Percentiles rank a stretch among this genome's conserved stretches.
Evolutionary conservation across 2,797 vertebrate species (phyloP).

Genomic region (Hemitrygon akajei): DNA sequence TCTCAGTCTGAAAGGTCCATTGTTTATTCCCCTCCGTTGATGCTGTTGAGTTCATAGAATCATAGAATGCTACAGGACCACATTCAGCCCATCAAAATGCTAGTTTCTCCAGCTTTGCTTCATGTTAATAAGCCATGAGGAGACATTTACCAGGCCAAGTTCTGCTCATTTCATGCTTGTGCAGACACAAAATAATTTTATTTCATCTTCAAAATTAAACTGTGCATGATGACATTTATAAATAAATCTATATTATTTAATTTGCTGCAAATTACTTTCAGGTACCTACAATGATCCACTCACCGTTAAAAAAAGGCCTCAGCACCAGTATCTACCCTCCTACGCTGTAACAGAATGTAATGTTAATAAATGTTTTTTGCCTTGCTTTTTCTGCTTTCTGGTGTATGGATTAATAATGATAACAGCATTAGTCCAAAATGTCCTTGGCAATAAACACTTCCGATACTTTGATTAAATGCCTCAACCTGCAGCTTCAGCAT

Average conservation of each 20-base stretch:
- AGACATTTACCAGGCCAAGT: not conserved
- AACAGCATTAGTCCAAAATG: conserved; percentile 17
- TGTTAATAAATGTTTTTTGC: not conserved
- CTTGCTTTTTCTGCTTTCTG: not conserved
- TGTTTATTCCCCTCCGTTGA: too few relatives aligned
- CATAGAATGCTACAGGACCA: too few relatives aligned
- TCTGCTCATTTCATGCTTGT: not conserved
- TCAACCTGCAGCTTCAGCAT: conserved; percentile 31
- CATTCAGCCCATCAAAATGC: too few relatives aligned
- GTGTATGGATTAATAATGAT: conserved; percentile 32
- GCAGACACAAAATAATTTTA: not conserved
- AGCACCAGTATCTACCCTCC: not conserved
- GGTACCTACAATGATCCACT: not conserved
- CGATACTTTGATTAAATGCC: conserved; percentile 34
- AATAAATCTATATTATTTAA: not conserved
- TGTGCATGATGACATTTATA: not conserved
- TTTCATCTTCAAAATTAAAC: not conserved
- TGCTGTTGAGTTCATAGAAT: too few relatives aligned
- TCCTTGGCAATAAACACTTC: conserved; percentile 37
- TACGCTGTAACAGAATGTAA: not conserved
- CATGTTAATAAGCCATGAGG: not conserved
- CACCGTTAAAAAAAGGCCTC: not conserved
- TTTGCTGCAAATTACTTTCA: not conserved
- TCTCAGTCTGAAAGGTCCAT: too few relatives aligned
- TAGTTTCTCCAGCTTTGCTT: too few relatives aligned